phyloP scores from a whole-genome alignment of 2,113 vertebrate genomes.

The Ceyx cyanopectus region DNA sequence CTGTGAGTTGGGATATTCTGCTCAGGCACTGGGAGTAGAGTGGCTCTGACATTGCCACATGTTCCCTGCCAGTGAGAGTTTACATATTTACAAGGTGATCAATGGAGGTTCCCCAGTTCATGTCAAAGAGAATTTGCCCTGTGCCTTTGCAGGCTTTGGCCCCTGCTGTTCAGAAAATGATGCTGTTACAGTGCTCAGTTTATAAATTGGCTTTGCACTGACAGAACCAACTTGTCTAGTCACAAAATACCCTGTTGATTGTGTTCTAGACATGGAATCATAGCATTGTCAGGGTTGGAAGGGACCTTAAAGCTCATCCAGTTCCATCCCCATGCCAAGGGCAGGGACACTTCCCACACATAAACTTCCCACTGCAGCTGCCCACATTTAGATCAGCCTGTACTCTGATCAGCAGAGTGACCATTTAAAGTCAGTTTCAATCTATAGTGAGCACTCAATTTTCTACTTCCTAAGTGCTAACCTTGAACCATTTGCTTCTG shows the following conservation, averaged over 20 bases:
- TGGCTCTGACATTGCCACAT: neutral
- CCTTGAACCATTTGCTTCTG: neutral
- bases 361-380: neutral
- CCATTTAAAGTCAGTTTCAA: neutral
- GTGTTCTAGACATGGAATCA: neutral
- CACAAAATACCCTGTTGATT: neutral
- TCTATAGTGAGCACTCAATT: neutral
- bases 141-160: neutral
- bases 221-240: neutral
- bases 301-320: too few relatives aligned
- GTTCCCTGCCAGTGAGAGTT: neutral
- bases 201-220: neutral
- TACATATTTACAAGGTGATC: neutral
- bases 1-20: neutral
- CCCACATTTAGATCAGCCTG: neutral
- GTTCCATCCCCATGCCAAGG: too few relatives aligned
- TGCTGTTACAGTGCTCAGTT: neutral
- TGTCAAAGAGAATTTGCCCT: neutral
- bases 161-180: neutral
- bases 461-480: neutral
- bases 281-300: too few relatives aligned
- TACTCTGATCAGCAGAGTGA: neutral
- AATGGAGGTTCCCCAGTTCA: neutral
- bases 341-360: too few relatives aligned
- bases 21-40: neutral